Base-by-base conservation (phyloP, 2,113 vertebrate species). In the Chaenocephalus aceratus region DNA sequence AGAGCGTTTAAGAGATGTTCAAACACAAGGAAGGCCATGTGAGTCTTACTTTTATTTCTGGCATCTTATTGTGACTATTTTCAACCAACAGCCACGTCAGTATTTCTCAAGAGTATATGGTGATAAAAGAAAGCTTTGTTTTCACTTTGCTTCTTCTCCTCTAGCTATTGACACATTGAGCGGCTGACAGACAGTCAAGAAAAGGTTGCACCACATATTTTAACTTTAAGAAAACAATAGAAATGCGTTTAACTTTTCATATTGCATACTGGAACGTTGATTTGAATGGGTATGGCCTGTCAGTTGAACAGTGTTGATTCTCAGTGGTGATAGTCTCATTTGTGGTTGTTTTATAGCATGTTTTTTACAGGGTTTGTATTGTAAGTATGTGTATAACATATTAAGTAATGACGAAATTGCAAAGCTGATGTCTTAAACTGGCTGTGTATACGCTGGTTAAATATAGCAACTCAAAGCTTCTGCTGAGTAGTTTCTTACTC, bases 301-400 rank as follows among this genome's bases (percentile, higher is more conserved):
- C 21, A 12, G 75, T 54, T 57, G 69, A 72, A 58, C 63, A 51
- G 4, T 46, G 66, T 49, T 44, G 65, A 81, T 65, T 67, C 65
- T 77, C 66, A 23, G 0, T 58, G 52, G 72, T 80, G 63, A 74
- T 84, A 75, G 71, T 85, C 26, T 69, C 72, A 79, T 54, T 70
- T 71, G 70, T 83, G 76, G 63, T 77, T 71, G 60, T 87, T 80
- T 88, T 68, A 69, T 88, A 80, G 83, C 82, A 90, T 90, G 86
- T 88, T 80, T 86, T 86, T 62, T 79, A 64, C 41, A 71, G 30
- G 46, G 54, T 88, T 86, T 74, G 51, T 71, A 53, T 82, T 84
- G 69, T 75, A 79, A 85, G 71, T 71, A 57, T 88, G 61, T 82
- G 62, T 67, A 74, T 49, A 34, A 57, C 59, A 60, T 79, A 70